phyloP scores from a whole-genome alignment of 1,140 invertebrate genomes.

The Nasonia giraulti region DNA sequence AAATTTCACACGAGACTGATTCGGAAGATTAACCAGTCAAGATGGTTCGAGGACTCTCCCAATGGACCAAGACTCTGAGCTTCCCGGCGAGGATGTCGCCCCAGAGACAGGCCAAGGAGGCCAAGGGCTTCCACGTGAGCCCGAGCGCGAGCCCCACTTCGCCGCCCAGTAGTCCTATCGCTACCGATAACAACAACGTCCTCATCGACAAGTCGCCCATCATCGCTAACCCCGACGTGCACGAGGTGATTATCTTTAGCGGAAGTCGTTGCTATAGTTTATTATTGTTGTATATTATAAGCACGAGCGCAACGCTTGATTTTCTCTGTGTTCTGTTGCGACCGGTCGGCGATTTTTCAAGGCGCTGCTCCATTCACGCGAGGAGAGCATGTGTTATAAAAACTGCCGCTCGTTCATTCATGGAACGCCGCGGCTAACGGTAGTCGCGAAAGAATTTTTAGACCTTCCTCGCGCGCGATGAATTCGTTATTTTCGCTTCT shows the following conservation, averaged over 20 bases:
- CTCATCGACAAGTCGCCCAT: constrained; percentile 70
- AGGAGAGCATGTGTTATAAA: no score
- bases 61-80: constrained; percentile 91
- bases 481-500: no score
- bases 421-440: not conserved
- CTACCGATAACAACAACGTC: constrained; percentile 63
- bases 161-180: constrained; percentile 72
- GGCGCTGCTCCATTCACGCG: no score
- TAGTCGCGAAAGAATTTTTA: not conserved
- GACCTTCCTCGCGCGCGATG: no score
- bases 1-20: not conserved
- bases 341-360: no score
- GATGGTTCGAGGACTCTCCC: constrained; percentile 88
- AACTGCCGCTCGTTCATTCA: not conserved
- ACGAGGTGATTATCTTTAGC: constrained; percentile 63
- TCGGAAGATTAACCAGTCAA: constrained; percentile 37
- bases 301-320: no score
- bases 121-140: constrained; percentile 67
- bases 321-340: no score
- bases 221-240: constrained; percentile 64
- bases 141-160: constrained; percentile 73
- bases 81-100: constrained; percentile 88
- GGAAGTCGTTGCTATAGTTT: no score
- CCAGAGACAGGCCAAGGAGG: constrained; percentile 82
- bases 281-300: no score